Evolutionary conservation across 2,888 invertebrate genomes (phyloP), one percentile per base, ranked within the genome.

Genomic region (Perizoma affinitatum): DNA sequence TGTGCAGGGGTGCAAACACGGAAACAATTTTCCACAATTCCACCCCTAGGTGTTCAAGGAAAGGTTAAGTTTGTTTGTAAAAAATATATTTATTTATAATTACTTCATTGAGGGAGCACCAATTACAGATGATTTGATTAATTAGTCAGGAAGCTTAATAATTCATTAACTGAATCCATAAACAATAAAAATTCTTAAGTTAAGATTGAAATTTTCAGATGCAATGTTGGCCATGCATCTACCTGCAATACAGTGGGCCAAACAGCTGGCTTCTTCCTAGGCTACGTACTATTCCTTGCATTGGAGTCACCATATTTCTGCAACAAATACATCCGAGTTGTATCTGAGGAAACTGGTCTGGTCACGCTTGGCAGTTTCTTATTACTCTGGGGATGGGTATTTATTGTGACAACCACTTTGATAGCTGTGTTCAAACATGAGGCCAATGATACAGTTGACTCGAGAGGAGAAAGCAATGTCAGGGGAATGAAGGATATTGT

Each of bases 221-320:
- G 96, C 74, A 99, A 99, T 90, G 98, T 99, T 5, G 98, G 98
- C 3, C 98, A 99, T 92, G 99, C 99, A 0, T 99, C 99, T 2
- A 99, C 99, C 0, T 99, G 99, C 82, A 99, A 99, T 82, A 97
- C 97, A 73, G 98, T 99, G 0, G 99, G 99, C 4, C 99, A 99
- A 92, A 99, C 99, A 0, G 97, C 98, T 42, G 99, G 99, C 0
- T 99, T 97, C 85, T 99, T 99, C 81, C 92, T 99, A 3, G 99
- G 99, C 64, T 99, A 99, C 87, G 98, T 99, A 0, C 93, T 99
- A 8, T 99, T 99, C 84, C 95, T 99, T 83, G 98, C 99, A 0
- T 88, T 99, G 57, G 99, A 99, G 88, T 99, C 99, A 0, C 94
- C 97, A 36, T 96, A 97, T 74, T 99, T 99, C 89, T 99, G 98